Evolutionary conservation across 2,888 invertebrate genomes (phyloP), one percentile per base, ranked within the genome.

Genomic region (Hydriomena furcata): DNA sequence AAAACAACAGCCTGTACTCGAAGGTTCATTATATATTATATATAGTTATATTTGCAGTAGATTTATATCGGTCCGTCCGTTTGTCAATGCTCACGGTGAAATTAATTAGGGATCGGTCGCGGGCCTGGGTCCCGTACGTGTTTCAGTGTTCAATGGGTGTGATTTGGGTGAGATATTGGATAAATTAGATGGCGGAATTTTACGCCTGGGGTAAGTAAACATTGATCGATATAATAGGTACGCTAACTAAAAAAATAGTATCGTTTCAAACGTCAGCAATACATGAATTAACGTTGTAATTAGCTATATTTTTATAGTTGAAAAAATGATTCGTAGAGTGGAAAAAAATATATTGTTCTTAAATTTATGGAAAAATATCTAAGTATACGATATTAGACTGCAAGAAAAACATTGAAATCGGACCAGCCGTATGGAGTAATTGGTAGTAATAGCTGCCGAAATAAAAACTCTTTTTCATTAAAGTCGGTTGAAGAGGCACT

Each of bases 31-130:
- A 71, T 79, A 4, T 17, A 17, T 72, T 79, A n/a, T n/a, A n/a
- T n/a, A n/a, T n/a, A 83, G 84, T 83, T 80, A 82, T 79, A 79
- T 79, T 82, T 75, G 75, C 71, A 75, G 74, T 77, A 80, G 80
- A 84, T 84, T 83, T 82, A 84, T 83, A 72, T 70, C 66, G 65
- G 45, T 27, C 65, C 69, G 66, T 74, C 79, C 79, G 80, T 79
- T 81, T 83, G 84, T 84, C 83, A 82, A 78, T 82, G 83, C 76
- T 75, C 42, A 46, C 71, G 66, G 69, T 63, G 65, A 76, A 82
- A 84, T 84, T 84, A 84, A 85, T 84, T 80, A 81, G 71, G 74
- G 73, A 73, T 71, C 75, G 79, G 82, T 74, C 76, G 66, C 56
- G 69, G 74, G 76, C 77, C 72, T 79, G 73, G 72, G 23, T 32